These are phyloP conservation scores for Rhinopithecus roxellana DNA, from an alignment of 2,113 vertebrate species.

Conservation along the genomic window DNA sequence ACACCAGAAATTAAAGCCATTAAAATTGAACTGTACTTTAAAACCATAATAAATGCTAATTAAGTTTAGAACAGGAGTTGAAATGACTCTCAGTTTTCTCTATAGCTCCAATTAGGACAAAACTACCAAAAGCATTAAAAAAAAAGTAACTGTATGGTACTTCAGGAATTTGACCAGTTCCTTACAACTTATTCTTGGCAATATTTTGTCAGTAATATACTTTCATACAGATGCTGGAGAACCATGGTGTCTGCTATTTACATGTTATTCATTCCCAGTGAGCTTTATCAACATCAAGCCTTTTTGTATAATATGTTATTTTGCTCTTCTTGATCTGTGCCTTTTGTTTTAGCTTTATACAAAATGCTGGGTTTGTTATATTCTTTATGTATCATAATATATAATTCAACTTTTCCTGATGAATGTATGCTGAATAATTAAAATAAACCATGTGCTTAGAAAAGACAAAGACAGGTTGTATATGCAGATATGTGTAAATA, in stretches of 20 bases:
- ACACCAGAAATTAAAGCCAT: conserved; percentile 32
- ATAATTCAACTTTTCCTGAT: conserved; percentile 75
- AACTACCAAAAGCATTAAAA: conserved; percentile 33
- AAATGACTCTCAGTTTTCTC: not conserved
- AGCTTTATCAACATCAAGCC: conserved; percentile 28
- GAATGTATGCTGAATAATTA: conserved; percentile 81
- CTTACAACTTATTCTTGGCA: conserved; percentile 42
- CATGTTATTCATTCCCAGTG: conserved; percentile 21
- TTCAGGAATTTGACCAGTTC: conserved; percentile 38
- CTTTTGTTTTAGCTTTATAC: conserved; percentile 80
- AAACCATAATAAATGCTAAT: not conserved
- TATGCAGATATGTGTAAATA: conserved; percentile 81
- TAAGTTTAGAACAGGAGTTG: not conserved
- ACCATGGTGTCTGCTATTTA: conserved; percentile 11
- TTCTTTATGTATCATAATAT: conserved; percentile 71
- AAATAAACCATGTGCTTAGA: conserved; percentile 73
- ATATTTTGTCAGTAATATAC: conserved; percentile 59
- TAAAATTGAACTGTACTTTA: conserved; percentile 7
- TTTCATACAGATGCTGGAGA: conserved; percentile 45
- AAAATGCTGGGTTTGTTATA: conserved; percentile 62
- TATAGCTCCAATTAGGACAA: not conserved
- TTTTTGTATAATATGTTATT: conserved; percentile 63
- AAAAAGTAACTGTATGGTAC: conserved; percentile 19
- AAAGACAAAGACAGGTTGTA: conserved; percentile 78
- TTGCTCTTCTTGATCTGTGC: conserved; percentile 71